A percentile compares a stretch with the other conserved stretches of the same genome.
These are phyloP conservation scores for Egretta garzetta DNA, from an alignment of 2,113 vertebrate genomes.

Conservation along the genomic window DNA sequence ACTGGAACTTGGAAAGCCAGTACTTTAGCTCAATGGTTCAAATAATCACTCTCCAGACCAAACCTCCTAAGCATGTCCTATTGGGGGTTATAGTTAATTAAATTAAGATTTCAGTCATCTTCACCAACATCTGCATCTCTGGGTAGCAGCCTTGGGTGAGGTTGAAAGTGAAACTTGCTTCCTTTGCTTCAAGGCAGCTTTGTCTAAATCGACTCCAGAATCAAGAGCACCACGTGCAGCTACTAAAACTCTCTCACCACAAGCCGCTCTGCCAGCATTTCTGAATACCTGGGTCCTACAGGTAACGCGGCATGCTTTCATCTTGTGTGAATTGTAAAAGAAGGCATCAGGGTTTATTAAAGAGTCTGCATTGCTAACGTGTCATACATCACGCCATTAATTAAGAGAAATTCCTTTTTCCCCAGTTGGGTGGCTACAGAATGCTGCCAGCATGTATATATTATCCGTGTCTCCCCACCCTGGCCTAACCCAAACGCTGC, in stretches of 20 bases:
- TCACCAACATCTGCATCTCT: not conserved
- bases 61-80: not conserved
- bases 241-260: slow-evolving; percentile 34
- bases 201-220: slow-evolving; percentile 3
- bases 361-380: slow-evolving; percentile 30
- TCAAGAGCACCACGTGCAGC: slow-evolving; percentile 40
- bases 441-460: slow-evolving; percentile 36
- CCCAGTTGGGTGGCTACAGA: slow-evolving; percentile 42
- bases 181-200: slow-evolving; percentile 24
- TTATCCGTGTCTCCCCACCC: slow-evolving; percentile 61
- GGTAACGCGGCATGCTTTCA: not conserved
- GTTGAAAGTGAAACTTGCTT: slow-evolving; percentile 46
- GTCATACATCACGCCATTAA: slow-evolving; percentile 55
- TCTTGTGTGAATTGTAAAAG: not conserved
- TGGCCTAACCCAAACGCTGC: slow-evolving; percentile 10
- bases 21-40: not conserved
- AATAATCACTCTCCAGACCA: not conserved
- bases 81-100: slow-evolving; percentile 18
- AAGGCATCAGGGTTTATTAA: slow-evolving; percentile 12
- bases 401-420: slow-evolving; percentile 72
- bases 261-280: slow-evolving; percentile 34
- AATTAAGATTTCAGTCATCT: slow-evolving; percentile 3
- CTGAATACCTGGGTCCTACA: not conserved
- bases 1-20: not conserved
- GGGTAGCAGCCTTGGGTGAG: slow-evolving; percentile 12